Evolutionary conservation across 2,113 vertebrate genomes (phyloP), one percentile per base, ranked within the genome.

Genomic region (Ovis canadensis): DNA sequence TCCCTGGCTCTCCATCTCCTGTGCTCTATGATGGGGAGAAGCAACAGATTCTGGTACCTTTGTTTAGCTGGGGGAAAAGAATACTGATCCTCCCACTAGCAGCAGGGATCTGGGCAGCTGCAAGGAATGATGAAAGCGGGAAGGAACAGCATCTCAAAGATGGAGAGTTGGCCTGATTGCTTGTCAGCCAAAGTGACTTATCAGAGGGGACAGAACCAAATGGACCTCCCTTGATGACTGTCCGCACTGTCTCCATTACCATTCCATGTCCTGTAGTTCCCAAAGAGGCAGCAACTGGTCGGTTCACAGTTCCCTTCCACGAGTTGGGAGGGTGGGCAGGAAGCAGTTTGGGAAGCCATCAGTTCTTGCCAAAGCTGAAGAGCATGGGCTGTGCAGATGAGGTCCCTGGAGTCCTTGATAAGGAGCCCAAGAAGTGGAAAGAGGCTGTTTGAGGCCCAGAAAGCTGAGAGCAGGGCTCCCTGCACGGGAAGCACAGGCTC

Each of bases 351-450:
- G 84, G 94, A 81, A 96, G 84, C 85, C 21, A 7, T 1, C 81
- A 95, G 64, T 95, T 97, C 92, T 86, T 88, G 93, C 59, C 86
- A 36, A 88, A 78, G 88, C 88, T 29, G 59, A 80, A 81, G 62
- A 55, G 50, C 55, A 13, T 4, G 54, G 27, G 59, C 67, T 40
- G 43, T 36, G 54, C 45, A 1, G n/a, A 52, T 25, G 87, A 96
- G 85, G 88, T 57, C 82, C 50, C 19, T 52, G 1, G 67, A 90
- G 62, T 98, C 94, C 93, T 97, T 82, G 85, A 43, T 52, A 92
- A 78, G 91, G 82, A 64, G 91, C 43, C 78, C 11, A 10, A 81
- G 81, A 92, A 89, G 85, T 59, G 1, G 5, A 23, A 54, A 78
- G 60, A 82, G 92, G 85, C 74, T n/a, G 15, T 62, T 27, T 64